phyloP scores from a whole-genome alignment of 2,888 invertebrate species.

The Boloria euphrosyne region DNA sequence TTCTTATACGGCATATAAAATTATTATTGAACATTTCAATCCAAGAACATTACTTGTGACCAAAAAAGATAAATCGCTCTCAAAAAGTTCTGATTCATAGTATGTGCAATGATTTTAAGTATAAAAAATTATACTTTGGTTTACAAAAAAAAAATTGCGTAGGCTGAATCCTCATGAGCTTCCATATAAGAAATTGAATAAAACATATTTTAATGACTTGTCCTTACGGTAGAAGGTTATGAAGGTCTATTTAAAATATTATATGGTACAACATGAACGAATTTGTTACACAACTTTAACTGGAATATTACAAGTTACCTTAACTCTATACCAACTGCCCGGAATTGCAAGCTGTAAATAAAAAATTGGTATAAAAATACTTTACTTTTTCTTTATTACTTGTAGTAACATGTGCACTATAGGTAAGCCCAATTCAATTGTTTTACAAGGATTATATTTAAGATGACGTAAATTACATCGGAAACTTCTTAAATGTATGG shows the following conservation, averaged over 20 bases:
- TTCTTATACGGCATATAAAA: no score
- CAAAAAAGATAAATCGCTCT: slow-evolving; percentile 29
- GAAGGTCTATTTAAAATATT: slow-evolving; percentile 23
- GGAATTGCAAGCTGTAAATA: no score
- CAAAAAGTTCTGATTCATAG: slow-evolving; percentile 31
- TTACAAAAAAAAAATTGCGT: slow-evolving; percentile 32
- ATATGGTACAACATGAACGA: not conserved
- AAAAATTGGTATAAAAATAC: no score
- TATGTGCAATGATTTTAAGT: slow-evolving; percentile 18
- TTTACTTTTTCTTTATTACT: no score
- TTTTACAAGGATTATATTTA: no score
- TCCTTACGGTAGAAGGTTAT: slow-evolving; percentile 28
- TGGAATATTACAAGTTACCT: no score
- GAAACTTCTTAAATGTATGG: not conserved
- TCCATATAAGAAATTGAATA: slow-evolving; percentile 36
- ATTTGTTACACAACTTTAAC: not conserved
- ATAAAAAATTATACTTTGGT: slow-evolving; percentile 24
- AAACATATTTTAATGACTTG: slow-evolving; percentile 28
- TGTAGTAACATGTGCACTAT: no score
- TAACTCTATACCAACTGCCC: no score
- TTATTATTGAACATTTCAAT: no score
- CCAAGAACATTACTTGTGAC: slow-evolving; percentile 2
- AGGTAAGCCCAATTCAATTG: no score
- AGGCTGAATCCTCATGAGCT: slow-evolving; percentile 33
- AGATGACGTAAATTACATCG: not conserved